Evolutionary conservation across 1,140 invertebrate species (phyloP).

Genomic region (Scaptomyza graminum): DNA sequence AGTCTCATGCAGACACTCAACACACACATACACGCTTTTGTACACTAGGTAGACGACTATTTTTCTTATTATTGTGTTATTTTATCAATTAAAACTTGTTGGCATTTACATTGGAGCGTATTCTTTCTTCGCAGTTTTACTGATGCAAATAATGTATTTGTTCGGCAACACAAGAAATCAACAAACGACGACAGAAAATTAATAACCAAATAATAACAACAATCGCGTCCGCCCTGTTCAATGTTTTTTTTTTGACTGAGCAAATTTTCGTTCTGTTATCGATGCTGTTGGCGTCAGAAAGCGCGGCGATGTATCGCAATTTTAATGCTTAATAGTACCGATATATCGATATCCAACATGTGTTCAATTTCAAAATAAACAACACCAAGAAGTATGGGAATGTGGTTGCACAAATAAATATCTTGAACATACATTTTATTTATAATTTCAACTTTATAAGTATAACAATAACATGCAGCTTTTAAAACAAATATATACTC

Average conservation of each 20-base stretch:
- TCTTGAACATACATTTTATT: no score
- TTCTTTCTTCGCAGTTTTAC: slow-evolving; percentile 22
- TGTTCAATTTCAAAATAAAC: not conserved
- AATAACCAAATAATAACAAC: slow-evolving; percentile 66
- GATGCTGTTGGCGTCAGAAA: slow-evolving; percentile 1
- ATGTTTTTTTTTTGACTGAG: slow-evolving; percentile 46
- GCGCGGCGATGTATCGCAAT: not conserved
- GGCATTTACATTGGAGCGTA: slow-evolving; percentile 57
- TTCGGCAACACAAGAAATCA: slow-evolving; percentile 64
- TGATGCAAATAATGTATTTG: slow-evolving; percentile 51
- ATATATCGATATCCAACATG: slow-evolving; percentile 5
- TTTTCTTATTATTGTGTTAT: slow-evolving; percentile 20
- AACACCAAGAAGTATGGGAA: not conserved
- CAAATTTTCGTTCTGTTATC: slow-evolving; percentile 17
- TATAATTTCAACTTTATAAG: no score
- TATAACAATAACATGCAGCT: not conserved
- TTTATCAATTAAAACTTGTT: slow-evolving; percentile 63
- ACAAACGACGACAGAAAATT: slow-evolving; percentile 51
- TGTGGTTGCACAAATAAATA: not conserved
- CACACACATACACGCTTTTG: not conserved
- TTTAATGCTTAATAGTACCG: not conserved
- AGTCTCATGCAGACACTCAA: slow-evolving; percentile 10
- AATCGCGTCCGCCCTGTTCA: slow-evolving; percentile 45
- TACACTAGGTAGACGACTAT: slow-evolving; percentile 15
- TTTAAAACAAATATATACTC: not conserved